phyloP scores from a whole-genome alignment of 1,140 invertebrate species.

The Scaptomyza pallida region DNA sequence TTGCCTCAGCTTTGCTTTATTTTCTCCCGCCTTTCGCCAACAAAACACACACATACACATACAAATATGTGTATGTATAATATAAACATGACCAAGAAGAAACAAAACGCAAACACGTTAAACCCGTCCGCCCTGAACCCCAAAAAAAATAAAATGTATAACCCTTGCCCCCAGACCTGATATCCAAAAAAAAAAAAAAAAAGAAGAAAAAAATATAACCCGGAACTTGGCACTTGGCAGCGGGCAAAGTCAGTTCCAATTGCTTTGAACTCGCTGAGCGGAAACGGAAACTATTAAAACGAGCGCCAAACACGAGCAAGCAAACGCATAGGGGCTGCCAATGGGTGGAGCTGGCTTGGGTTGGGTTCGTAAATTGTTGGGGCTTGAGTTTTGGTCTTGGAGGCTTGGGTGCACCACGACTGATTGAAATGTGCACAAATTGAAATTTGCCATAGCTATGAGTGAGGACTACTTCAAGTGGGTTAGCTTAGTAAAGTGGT shows the following conservation, averaged over 20 bases:
- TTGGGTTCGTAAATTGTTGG: neutral
- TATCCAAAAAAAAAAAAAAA: conserved; percentile 19
- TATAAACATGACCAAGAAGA: conserved; percentile 45
- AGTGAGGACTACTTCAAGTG: conserved; percentile 10
- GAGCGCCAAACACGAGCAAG: conserved; percentile 66
- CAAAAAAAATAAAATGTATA: conserved; percentile 3
- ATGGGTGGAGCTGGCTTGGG: neutral
- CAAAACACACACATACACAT: neutral
- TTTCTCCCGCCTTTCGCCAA: neutral
- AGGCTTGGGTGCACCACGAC: conserved; percentile 54
- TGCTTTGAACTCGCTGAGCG: conserved; percentile 76
- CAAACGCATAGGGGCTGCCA: neutral
- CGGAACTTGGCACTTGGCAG: conserved; percentile 68
- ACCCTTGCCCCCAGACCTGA: conserved; percentile 10
- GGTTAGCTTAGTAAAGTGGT: neutral
- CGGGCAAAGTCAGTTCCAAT: conserved; percentile 68
- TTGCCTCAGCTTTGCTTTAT: conserved; percentile 4
- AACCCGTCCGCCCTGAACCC: conserved; percentile 24
- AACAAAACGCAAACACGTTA: conserved; percentile 68
- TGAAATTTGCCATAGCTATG: conserved; percentile 66
- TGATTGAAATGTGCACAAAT: conserved; percentile 81
- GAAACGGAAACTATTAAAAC: conserved; percentile 82
- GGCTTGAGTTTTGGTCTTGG: neutral
- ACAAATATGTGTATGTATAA: conserved; percentile 15
- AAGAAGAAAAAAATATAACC: conserved; percentile 9